Evolutionary conservation across 2,113 vertebrate genomes (phyloP).

Genomic region (Myiagra hebetior): DNA sequence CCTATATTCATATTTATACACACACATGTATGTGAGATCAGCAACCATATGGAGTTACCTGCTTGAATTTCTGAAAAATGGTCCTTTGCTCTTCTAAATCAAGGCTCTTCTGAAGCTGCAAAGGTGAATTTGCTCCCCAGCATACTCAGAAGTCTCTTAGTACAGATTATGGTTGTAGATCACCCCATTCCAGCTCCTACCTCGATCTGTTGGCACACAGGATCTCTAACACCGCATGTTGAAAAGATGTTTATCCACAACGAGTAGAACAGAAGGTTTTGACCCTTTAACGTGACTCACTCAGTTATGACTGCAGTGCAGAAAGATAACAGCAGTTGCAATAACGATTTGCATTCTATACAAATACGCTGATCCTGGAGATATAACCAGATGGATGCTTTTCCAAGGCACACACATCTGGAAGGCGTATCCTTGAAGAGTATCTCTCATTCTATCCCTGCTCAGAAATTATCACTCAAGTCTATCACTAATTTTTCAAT

Average conservation of each 20-base stretch:
- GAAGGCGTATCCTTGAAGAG: background rate
- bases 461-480: background rate
- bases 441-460: background rate
- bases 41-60: background rate
- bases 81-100: background rate
- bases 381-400: conserved; percentile 3
- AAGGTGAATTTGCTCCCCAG: background rate
- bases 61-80: background rate
- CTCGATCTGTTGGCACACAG: background rate
- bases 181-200: background rate
- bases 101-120: background rate
- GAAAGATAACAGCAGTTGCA: conserved; percentile 24
- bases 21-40: background rate
- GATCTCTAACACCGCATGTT: background rate
- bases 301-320: background rate
- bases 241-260: conserved; percentile 20
- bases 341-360: conserved; percentile 10
- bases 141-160: background rate
- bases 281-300: conserved; percentile 35
- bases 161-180: background rate
- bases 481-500: background rate
- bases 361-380: conserved; percentile 23
- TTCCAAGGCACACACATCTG: background rate
- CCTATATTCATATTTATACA: background rate
- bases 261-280: conserved; percentile 37